phyloP scores from a whole-genome alignment of 2,797 vertebrate genomes.

The Rhynchonycteris naso region DNA sequence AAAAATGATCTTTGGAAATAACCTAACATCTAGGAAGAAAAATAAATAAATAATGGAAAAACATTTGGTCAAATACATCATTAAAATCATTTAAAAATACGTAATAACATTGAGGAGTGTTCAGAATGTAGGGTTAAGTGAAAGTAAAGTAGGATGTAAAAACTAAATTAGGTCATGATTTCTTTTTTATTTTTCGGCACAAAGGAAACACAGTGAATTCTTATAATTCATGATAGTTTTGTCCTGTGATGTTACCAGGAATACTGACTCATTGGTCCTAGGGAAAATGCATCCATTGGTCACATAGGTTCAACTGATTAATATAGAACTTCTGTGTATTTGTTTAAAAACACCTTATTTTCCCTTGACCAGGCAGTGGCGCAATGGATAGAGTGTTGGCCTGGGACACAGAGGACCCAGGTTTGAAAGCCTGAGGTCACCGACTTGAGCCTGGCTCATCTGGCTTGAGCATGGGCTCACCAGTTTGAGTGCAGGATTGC shows the following conservation, averaged over 20 bases:
- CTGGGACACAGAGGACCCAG: too few relatives aligned
- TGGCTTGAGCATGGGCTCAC: too few relatives aligned
- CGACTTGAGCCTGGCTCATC: too few relatives aligned
- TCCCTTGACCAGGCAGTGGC: too few relatives aligned
- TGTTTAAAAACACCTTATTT: neutral
- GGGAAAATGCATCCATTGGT: neutral
- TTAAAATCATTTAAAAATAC: constrained; percentile 19
- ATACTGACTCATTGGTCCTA: neutral
- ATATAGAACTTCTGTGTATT: neutral
- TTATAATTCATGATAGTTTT: neutral
- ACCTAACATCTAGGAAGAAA: neutral
- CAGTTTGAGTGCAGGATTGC: too few relatives aligned
- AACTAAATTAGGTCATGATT: neutral
- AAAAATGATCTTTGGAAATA: constrained; percentile 8
- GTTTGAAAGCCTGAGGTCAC: too few relatives aligned
- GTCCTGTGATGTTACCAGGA: neutral
- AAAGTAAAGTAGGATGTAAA: neutral
- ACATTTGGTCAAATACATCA: neutral
- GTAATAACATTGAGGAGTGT: constrained; percentile 1
- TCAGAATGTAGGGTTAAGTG: neutral
- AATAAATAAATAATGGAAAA: neutral
- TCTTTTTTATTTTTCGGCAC: neutral
- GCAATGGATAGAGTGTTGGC: too few relatives aligned
- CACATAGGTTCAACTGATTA: neutral
- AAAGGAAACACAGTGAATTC: neutral